Conservation (phyloP, 2,888 invertebrate genomes). For the Itoplectis maculator region DNA sequence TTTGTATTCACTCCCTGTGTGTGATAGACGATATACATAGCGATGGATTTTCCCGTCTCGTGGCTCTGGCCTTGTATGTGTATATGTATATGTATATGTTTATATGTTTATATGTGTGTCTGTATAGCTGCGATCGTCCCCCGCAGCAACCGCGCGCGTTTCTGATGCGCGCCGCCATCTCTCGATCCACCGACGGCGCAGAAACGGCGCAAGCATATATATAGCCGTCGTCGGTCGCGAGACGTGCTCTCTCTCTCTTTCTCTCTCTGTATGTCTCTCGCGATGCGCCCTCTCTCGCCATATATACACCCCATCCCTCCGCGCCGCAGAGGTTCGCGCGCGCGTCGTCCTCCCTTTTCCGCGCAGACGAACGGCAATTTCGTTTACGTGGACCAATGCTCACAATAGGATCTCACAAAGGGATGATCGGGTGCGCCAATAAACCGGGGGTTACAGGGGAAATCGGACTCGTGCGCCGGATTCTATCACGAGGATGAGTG, state of each 20-base stretch:
- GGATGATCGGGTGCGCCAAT: constrained; percentile 82
- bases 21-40: constrained; percentile 52
- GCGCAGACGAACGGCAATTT: constrained; percentile 80
- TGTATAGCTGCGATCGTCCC: constrained; percentile 46
- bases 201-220: too few relatives aligned
- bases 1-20: constrained; percentile 70
- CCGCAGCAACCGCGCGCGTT: constrained; percentile 22
- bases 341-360: constrained; percentile 66
- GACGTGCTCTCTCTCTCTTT: too few relatives aligned
- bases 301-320: too few relatives aligned
- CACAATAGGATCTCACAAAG: constrained; percentile 80
- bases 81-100: too few relatives aligned
- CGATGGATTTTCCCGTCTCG: constrained; percentile 45
- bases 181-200: background rate
- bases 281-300: too few relatives aligned
- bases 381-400: constrained; percentile 83
- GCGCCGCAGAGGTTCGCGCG: too few relatives aligned
- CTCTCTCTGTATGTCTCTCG: constrained; percentile 7
- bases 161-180: background rate
- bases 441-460: constrained; percentile 80
- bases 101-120: too few relatives aligned
- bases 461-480: constrained; percentile 81
- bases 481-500: constrained; percentile 81
- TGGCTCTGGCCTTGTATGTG: too few relatives aligned
- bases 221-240: too few relatives aligned